A percentile compares a stretch with the other conserved stretches of the same genome.
Conservation (phyloP, 2,797 vertebrate genomes). For the Danio tinwini region DNA sequence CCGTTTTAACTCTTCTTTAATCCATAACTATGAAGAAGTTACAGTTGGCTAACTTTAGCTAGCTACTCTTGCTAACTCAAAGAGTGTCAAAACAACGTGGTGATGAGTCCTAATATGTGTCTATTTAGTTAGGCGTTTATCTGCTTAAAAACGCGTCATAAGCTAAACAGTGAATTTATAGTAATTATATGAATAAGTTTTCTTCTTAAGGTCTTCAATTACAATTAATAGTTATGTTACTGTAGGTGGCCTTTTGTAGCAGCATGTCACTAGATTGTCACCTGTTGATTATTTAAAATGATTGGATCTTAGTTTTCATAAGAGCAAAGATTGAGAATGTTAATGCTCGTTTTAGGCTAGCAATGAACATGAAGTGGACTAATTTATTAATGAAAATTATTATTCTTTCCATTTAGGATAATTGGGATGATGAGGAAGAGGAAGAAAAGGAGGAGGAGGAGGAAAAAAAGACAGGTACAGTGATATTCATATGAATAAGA, state of each 20-base stretch:
- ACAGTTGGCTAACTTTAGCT: conserved; percentile 2
- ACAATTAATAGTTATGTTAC: not conserved
- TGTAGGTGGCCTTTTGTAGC: not conserved
- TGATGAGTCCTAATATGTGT: not conserved
- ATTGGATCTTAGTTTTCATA: not conserved
- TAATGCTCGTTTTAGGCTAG: not conserved
- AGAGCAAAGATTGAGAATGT: not conserved
- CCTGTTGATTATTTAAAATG: not conserved
- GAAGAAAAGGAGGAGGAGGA: conserved; percentile 68
- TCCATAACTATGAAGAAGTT: not conserved
- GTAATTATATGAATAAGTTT: not conserved
- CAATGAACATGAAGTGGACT: not conserved
- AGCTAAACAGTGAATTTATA: not conserved
- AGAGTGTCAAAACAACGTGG: conserved; percentile 25
- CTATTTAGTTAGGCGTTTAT: not conserved
- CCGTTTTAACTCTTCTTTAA: not conserved
- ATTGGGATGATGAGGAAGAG: conserved; percentile 89
- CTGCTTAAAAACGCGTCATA: not conserved
- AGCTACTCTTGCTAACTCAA: conserved; percentile 20
- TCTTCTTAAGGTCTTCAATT: not conserved
- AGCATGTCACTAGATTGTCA: not conserved
- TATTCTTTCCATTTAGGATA: conserved; percentile 76
- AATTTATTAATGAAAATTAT: not conserved
- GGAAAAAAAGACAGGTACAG: conserved; percentile 79
- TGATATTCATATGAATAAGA: no score